Base-by-base conservation (phyloP, 2,888 invertebrate species). In the Yponomeuta evonymella region DNA sequence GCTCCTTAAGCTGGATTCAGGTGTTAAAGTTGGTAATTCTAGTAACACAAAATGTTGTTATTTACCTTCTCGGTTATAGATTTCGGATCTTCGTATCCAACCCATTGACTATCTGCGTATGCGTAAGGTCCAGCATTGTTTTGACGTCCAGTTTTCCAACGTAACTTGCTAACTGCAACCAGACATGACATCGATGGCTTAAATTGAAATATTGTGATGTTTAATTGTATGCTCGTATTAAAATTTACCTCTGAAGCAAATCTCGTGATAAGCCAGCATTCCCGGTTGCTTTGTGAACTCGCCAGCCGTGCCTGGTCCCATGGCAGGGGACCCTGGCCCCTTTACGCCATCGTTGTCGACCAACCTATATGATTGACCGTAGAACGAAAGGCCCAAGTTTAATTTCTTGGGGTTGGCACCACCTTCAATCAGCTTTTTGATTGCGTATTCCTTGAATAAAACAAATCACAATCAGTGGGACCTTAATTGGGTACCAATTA, bases 241-340 rank as follows among this genome's bases (percentile, higher is more conserved):
- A 64, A 62, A 23, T 23, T 36, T 75, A 93, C 93, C 87, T 85
- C 94, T 93, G 71, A 95, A 94, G 78, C 97, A 97, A 74, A 97
- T 95, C 90, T 97, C 97, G 79, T 97, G 96, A 82, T 97, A 97
- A 0, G 97, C 95, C 77, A 97, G 82, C 96, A 97, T 97, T 78
- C 97, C 97, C 0, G 97, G 96, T 83, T 97, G 97, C 74, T 95
- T 95, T 0, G 97, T 97, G 74, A 94, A 95, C 80, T 96, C 96
- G 33, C 97, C 97, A 0, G 96, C 93, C 70, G 94, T 94, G 0
- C 97, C 98, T 0, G 97, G 95, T 0, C 96, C 97, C 0, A 93
- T 93, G 0, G 95, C 93, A 0, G 95, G 86, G 2, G 94, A 92
- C 0, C 96, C 96, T 2, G 95, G 93, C 0, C 85, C 86, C 51